phyloP scores from a whole-genome alignment of 2,888 invertebrate species.

The Melanostoma mellinum region DNA sequence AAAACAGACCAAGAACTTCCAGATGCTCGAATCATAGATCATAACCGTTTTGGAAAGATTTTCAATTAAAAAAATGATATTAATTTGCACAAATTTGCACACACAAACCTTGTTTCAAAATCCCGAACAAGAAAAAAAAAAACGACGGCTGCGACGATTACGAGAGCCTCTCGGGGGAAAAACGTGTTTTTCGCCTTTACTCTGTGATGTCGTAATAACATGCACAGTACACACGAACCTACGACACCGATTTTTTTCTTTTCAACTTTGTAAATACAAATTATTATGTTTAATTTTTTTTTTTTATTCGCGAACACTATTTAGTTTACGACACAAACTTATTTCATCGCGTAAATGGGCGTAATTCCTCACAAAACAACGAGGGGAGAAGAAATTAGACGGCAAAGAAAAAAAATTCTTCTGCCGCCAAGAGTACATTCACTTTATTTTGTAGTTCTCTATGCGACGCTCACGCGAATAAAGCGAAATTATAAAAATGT shows the following conservation, averaged over 20 bases:
- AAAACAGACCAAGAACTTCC: slow-evolving; percentile 52
- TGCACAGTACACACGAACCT: slow-evolving; percentile 59
- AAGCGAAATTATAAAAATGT: slow-evolving; percentile 40
- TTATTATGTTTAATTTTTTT: slow-evolving; percentile 21
- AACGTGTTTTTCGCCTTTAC: slow-evolving; percentile 72
- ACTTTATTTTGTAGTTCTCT: slow-evolving; percentile 48
- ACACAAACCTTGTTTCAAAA: slow-evolving; percentile 51
- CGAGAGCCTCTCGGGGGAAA: slow-evolving; percentile 68
- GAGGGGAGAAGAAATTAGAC: slow-evolving; percentile 1
- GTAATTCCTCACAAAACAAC: slow-evolving; percentile 32
- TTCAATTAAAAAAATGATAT: background rate
- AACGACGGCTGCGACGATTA: slow-evolving; percentile 66
- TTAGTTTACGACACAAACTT: slow-evolving; percentile 42
- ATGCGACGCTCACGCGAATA: slow-evolving; percentile 55
- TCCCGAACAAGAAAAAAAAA: slow-evolving; percentile 35
- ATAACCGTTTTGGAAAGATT: slow-evolving; percentile 28
- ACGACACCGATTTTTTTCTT: slow-evolving; percentile 52
- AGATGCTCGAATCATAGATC: slow-evolving; percentile 33
- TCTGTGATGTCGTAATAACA: slow-evolving; percentile 70
- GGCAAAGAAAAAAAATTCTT: slow-evolving; percentile 48
- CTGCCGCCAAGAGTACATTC: slow-evolving; percentile 71
- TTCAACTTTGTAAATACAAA: slow-evolving; percentile 51
- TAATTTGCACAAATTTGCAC: slow-evolving; percentile 38
- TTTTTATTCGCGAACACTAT: slow-evolving; percentile 36
- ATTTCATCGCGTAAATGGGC: slow-evolving; percentile 62